Evolutionary conservation across 2,113 vertebrate species (phyloP), one percentile per base, ranked within the genome.

Genomic region (Callopanchax toddi): DNA sequence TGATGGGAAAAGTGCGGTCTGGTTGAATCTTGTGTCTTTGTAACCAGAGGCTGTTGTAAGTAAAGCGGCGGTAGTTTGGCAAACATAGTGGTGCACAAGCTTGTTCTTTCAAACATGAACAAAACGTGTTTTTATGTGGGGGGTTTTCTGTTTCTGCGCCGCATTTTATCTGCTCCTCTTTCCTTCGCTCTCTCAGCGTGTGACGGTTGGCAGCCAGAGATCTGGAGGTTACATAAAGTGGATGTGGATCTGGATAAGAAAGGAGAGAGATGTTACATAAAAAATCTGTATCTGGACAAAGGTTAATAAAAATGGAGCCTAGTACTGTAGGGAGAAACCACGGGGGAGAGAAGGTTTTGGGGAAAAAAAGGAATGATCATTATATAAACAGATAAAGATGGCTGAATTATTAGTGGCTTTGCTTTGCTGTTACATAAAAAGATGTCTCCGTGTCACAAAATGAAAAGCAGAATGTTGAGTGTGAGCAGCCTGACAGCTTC

Each of bases 361-460:
- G n/a, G n/a, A n/a, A n/a, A n/a, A n/a, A n/a, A n/a, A n/a, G n/a
- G 84, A 87, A 86, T 81, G 74, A 67, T 50, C 71, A 69, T 92
- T 92, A 90, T 84, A 81, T 92, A 92, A 92, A 81, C 66, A 74
- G 84, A 91, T 91, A 78, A 86, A 82, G 83, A 85, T 74, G 81
- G 70, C 60, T 71, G 82, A 85, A 73, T 88, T 83, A 89, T 85
- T 83, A 71, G 84, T 74, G 82, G 82, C 78, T 89, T 81, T 82
- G 72, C 76, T 74, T 78, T 39, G 59, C 63, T 60, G 71, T 91
- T 92, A 86, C 60, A 74, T 92, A 90, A 91, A 89, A 79, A 71
- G 72, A 87, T 54, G 58, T 46, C 45, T 61, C 67, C 56, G 65
- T 76, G 54, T 34, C 29, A 36, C 12, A 68, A 69, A 71, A 64